Percentiles rank a stretch among this genome's conserved stretches.
These are phyloP conservation scores for Neosilurus hyrtlii DNA, from an alignment of 2,797 vertebrate genomes.

Conservation along the genomic window DNA sequence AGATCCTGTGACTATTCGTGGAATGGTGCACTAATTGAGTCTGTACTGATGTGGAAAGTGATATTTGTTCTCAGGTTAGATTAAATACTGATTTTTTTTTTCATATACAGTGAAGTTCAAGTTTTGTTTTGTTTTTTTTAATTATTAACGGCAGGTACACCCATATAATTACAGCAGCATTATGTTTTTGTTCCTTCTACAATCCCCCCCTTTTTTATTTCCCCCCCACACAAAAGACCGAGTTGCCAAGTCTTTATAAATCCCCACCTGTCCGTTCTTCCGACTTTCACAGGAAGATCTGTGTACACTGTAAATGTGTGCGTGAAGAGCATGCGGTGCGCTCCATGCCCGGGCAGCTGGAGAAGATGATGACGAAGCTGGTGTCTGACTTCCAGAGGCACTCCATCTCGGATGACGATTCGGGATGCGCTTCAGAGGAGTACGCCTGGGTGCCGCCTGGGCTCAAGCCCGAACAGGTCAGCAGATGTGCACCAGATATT, in stretches of 20 bases:
- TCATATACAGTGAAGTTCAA: neutral
- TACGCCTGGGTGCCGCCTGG: conserved; percentile 90
- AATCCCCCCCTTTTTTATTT: conserved; percentile 10
- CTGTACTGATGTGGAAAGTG: conserved; percentile 4
- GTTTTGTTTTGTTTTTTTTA: neutral
- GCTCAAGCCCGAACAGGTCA: conserved; percentile 90
- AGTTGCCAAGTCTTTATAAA: conserved; percentile 22
- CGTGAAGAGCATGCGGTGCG: conserved; percentile 85
- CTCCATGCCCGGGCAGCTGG: conserved; percentile 80
- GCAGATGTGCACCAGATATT: neutral
- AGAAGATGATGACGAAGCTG: conserved; percentile 87
- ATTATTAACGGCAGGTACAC: neutral
- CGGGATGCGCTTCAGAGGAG: conserved; percentile 87
- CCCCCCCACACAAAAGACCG: neutral
- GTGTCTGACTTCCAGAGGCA: conserved; percentile 87
- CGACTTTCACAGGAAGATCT: conserved; percentile 82
- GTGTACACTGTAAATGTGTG: conserved; percentile 89
- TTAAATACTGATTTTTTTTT: neutral
- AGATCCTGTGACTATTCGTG: neutral
- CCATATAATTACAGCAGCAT: conserved; percentile 33
- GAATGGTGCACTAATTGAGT: neutral
- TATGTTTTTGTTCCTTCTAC: neutral
- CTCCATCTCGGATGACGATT: conserved; percentile 87
- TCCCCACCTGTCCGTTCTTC: neutral
- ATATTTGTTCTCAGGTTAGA: neutral